Evolutionary conservation across 2,797 vertebrate genomes (phyloP).

Genomic region (Tragopan temminckii): DNA sequence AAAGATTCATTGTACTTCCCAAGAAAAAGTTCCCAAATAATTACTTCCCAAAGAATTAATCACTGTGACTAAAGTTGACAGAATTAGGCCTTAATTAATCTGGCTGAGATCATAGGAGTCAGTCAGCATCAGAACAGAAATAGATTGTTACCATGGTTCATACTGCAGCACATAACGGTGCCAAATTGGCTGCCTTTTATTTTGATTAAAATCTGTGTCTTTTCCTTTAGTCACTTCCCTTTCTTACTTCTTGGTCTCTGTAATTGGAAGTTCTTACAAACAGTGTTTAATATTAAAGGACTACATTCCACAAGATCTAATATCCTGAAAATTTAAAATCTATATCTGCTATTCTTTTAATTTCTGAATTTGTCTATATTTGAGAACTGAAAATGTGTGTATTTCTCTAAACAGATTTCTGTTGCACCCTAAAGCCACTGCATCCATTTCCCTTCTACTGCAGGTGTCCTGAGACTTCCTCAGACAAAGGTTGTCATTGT

Average conservation of each 20-base stretch:
- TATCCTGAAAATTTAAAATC: not conserved
- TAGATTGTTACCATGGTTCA: not conserved
- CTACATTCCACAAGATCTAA: not conserved
- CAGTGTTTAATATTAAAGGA: not conserved
- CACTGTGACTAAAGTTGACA: conserved; percentile 4
- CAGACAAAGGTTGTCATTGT: not conserved
- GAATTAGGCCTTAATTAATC: conserved; percentile 40
- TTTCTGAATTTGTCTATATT: not conserved
- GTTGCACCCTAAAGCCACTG: not conserved
- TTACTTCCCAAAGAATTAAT: not conserved
- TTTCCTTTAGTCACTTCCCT: not conserved
- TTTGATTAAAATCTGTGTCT: not conserved
- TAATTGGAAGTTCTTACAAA: not conserved
- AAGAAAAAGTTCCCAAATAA: not conserved
- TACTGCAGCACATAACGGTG: not conserved
- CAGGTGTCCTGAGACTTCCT: not conserved
- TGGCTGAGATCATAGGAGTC: not conserved
- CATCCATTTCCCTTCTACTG: not conserved
- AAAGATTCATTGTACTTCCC: not conserved
- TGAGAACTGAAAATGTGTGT: not conserved
- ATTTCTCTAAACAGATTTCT: not conserved
- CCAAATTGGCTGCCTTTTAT: not conserved
- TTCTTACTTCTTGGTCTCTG: not conserved
- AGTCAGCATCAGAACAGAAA: conserved; percentile 6
- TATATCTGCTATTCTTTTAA: not conserved